Evolutionary conservation across 2,888 invertebrate genomes (phyloP), one percentile per base, ranked within the genome.

Genomic region (Cerastis leucographa): DNA sequence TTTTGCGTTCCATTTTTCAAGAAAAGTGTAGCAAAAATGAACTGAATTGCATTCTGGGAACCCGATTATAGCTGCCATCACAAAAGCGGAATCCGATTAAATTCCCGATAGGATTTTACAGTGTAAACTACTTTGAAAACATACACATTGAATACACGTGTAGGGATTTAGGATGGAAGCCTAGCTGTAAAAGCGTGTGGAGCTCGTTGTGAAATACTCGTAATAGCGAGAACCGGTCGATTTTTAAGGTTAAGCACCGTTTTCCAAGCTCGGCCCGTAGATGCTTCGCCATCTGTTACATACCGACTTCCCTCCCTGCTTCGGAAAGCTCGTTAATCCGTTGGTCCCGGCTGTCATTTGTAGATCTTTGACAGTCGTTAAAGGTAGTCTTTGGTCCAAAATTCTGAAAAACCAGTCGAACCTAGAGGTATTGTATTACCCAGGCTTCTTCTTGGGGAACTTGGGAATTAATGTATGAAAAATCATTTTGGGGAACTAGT

Each of bases 1-100:
- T 51, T n/a, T 40, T 12, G 8, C 35, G 51, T 46, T 0, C 42
- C 7, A 46, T 71, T 80, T 77, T 78, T 49, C 71, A n/a, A 29
- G 44, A n/a, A 71, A 73, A 71, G 40, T 62, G 51, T 54, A 2
- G 49, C 42, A 76, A 65, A 56, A 81, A 59, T 70, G 1, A n/a
- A 46, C 40, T 19, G 22, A 7, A 64, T n/a, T 61, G 46, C 54
- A 78, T 83, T 61, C 71, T 22, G 7, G 65, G 51, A 80, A 83
- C 71, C 19, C 51, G 44, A 66, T 82, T 78, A 83, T n/a, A 61
- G 35, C 22, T 66, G 65, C 78, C 35, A 66, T 80, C 83, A 77
- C 71, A 71, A 77, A 51, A 54, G 59, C 40, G 51, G 25, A 83
- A 80, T 49, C 22, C 19, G 59, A 78, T 80, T 71, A 77, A 67